Base-by-base conservation (phyloP, 2,888 invertebrate genomes). In the Tillus elongatus region DNA sequence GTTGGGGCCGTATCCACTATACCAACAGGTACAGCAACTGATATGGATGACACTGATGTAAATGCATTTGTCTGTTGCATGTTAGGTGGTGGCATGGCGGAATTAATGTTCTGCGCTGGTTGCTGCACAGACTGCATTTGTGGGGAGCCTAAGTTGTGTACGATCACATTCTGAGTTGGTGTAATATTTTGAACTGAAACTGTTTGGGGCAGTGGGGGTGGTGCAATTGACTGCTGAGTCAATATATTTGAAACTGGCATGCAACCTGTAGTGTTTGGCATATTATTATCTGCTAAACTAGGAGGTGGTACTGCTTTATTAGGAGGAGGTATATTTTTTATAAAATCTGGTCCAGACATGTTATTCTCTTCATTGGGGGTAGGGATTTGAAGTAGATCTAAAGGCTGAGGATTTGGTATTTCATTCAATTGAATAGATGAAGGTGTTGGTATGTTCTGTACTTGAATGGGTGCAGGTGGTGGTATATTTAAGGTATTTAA, bases 361-460 rank as follows among this genome's bases (percentile, higher is more conserved):
- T 43, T 45, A 15, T 60, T 54, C 34, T 53, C 53, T 35, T 64
- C 63, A 27, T 45, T 60, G 2, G 70, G 69, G 12, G 69, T 64
- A 2, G 75, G 74, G 44, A 74, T 71, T 46, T 72, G 71, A 47
- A 72, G 64, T 33, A 72, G 64, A 50, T 78, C 77, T 51, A 76
- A 57, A 31, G 77, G 75, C 47, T 75, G 73, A 1, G 75, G 74
- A 46, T 74, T 74, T 4, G 75, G 74, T 42, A 76, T 75, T 46
- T 74, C 73, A 50, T 70, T 75, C 33, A 76, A 53, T 43, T 75
- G 71, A 33, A 75, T 66, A 2, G 76, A 73, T 51, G 71, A 69
- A 1, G 78, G 75, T 2, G 75, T 72, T 13, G 77, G 75, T 51
- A 77, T 76, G 42, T 73, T 73, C 52, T 75, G 74, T 10, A 74